Evolutionary conservation across 2,797 vertebrate species (phyloP).

Genomic region (Microhierax caerulescens): DNA sequence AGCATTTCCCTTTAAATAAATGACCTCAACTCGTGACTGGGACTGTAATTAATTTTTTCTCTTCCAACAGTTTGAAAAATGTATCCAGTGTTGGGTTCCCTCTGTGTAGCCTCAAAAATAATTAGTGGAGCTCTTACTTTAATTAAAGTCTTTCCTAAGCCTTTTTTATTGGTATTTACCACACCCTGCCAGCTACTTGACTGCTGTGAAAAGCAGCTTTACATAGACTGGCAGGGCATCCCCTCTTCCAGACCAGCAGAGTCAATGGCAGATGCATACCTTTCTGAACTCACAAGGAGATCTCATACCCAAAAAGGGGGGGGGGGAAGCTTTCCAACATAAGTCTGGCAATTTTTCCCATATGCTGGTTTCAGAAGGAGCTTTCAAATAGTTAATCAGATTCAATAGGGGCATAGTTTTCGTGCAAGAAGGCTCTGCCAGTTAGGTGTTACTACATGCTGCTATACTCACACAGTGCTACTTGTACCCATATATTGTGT

Average conservation of each 20-base stretch:
- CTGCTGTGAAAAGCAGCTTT: background rate
- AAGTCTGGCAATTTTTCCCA: background rate
- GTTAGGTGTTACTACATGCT: background rate
- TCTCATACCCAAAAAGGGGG: background rate
- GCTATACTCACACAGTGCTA: accelerated
- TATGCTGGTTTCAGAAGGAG: background rate
- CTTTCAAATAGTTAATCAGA: background rate
- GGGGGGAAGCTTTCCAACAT: background rate
- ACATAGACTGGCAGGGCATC: background rate
- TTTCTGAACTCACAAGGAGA: background rate
- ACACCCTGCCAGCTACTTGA: background rate
- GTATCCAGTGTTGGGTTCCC: background rate
- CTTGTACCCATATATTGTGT: accelerated
- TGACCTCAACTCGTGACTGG: constrained; percentile 26
- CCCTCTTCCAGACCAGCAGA: background rate
- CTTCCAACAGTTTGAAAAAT: constrained; percentile 20
- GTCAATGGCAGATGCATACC: background rate
- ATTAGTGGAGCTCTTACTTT: background rate
- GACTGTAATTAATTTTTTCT: constrained; percentile 22
- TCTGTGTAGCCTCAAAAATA: background rate
- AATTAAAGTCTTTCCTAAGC: background rate
- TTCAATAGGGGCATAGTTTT: background rate
- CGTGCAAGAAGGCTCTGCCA: background rate
- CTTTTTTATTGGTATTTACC: background rate
- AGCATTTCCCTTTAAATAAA: constrained; percentile 50